A percentile compares a stretch with the other conserved stretches of the same genome.
phyloP scores from a whole-genome alignment of 2,888 invertebrate species.

The Phyllotreta striolata region DNA sequence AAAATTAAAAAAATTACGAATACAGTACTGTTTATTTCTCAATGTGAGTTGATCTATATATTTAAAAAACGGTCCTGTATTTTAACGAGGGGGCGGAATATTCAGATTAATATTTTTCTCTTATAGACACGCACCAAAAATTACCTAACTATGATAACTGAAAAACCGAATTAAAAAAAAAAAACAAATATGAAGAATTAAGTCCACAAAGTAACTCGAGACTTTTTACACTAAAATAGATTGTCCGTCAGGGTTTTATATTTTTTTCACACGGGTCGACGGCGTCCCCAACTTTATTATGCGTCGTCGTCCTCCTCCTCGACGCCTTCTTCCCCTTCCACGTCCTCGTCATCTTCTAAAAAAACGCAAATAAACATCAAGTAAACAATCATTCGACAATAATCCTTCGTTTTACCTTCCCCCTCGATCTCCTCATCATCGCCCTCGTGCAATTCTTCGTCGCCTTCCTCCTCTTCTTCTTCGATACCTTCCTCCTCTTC shows the following conservation, averaged over 20 bases:
- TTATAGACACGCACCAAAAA: conserved; percentile 40
- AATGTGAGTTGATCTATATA: too few relatives aligned
- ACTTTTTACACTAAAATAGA: conserved; percentile 52
- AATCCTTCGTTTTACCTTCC: conserved; percentile 54
- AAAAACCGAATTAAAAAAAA: background rate
- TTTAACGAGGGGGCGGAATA: background rate
- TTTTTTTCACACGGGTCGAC: conserved; percentile 51
- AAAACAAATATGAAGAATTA: conserved; percentile 19
- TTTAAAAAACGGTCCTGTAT: background rate
- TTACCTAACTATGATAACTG: too few relatives aligned
- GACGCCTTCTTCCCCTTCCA: conserved; percentile 60
- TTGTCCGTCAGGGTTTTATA: conserved; percentile 51
- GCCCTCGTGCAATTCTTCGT: conserved; percentile 61
- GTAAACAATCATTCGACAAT: background rate
- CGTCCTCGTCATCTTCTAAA: conserved; percentile 60
- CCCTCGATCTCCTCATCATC: conserved; percentile 61
- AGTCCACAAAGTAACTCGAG: conserved; percentile 57
- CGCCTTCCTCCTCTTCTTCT: conserved; percentile 61
- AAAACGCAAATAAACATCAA: conserved; percentile 29
- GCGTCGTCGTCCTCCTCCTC: conserved; percentile 61
- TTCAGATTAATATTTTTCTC: background rate
- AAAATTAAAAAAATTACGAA: background rate
- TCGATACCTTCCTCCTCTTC: conserved; percentile 65
- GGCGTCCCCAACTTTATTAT: conserved; percentile 56
- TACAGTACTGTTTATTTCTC: too few relatives aligned